Evolutionary conservation across 2,888 invertebrate genomes (phyloP), one percentile per base, ranked within the genome.

Genomic region (Thereva nobilitata): DNA sequence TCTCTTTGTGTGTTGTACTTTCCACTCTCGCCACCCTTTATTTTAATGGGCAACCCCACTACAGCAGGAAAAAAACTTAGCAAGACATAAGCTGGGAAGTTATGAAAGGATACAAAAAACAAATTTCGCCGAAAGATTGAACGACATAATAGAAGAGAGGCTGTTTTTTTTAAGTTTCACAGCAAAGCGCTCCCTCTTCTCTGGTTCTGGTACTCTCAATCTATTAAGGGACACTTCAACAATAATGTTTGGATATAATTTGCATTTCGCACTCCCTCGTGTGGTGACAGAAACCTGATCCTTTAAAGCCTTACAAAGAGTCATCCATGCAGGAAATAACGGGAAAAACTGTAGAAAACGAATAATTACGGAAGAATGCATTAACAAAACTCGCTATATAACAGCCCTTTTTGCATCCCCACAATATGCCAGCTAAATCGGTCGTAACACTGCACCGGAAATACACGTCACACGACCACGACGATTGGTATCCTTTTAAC

Each of bases 171-270:
- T 37, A 40, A 47, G 38, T 10, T 45, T 41, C n/a, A 2, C 23
- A 23, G 23, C 23, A 23, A 23, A 2, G 23, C 44, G 5, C 44
- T 40, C 23, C 7, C 41, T 40, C 41, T 35, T 4, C 1, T 5
- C 37, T 40, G 34, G 41, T 10, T 45, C 38, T 23, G 23, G 23
- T 23, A 2, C 23, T 23, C 2, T 2, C 23, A 23, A 23, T 23
- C 23, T 1, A 23, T 23, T 23, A 23, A 23, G 49, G 49, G 38
- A 59, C 59, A 59, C 35, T 59, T 23, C 10, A 59, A 47, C 45
- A 47, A 47, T 59, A 47, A 49, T 59, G 49, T 59, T 47, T 59
- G 59, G 49, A 59, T 47, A 59, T 59, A 59, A 47, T 59, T 59
- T 59, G 59, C 47, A 45, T 59, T 59, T n/a, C 42, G 5, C 40